Base-by-base conservation (phyloP, 35 echinoderm and acorn worm species). In the Lytechinus variegatus region DNA sequence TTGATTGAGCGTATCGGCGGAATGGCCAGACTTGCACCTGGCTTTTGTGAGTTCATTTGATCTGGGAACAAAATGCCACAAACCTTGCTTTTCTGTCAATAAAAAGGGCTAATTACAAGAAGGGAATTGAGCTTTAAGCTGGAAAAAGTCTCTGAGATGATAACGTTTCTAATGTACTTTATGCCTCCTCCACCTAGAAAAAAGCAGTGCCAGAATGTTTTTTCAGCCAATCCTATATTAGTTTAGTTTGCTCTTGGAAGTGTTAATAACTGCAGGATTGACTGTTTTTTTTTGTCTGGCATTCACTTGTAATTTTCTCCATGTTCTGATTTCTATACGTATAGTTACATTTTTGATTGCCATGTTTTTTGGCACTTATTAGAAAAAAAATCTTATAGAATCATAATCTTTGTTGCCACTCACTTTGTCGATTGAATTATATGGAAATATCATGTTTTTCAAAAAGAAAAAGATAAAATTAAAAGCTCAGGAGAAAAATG, bases 11-110 rank as follows among this genome's bases (percentile, higher is more conserved):
- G 66, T 79, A 16, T 79, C 21, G 4, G 66, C 66, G 5, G 66
- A 79, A 79, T 79, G 4, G 66, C 66, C 66, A 7, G 12, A 79
- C 66, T 79, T 79, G 66, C 66, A 79, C 66, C 66, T 79, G 66
- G 66, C n/a, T 79, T 79, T 79, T 79, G 66, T n/a, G 66, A 16
- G 66, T 79, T 79, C 66, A 79, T 79, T n/a, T 71, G 61, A 71
- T 71, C 12, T 16, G 21, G 66, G 66, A 79, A 79, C 19, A 24
- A 79, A 24, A 79, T 79, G 66, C 66, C 66, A 79, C 66, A 79
- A 24, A 79, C 66, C 66, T 79, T 79, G 66, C 12, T 79, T 79
- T 1, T 19, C 19, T 79, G 66, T 79, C 66, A 79, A 79, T 79
- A 79, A 79, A 79, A 79, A 79, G 66, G 61, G 66, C 19, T 79